Conservation (phyloP, 2,888 invertebrate species). For the Norana najaformis region DNA sequence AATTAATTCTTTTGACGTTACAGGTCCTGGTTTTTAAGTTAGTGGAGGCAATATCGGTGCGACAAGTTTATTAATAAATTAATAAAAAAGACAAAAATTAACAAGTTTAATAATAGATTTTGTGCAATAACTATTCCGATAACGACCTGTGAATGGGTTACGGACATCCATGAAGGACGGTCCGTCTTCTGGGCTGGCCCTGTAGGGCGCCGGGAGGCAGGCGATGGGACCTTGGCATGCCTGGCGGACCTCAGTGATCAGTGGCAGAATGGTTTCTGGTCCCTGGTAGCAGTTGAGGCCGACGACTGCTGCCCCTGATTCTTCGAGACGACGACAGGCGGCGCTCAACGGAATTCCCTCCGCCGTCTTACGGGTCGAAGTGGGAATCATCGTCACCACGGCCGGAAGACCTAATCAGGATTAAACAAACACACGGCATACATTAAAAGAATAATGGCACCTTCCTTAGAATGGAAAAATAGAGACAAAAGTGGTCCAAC, state of each 20-base stretch:
- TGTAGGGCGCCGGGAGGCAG: slow-evolving; percentile 29
- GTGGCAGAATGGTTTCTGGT: slow-evolving; percentile 34
- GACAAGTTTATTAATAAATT: too few species aligned
- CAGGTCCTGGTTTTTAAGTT: too few species aligned
- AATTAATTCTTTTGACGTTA: too few species aligned
- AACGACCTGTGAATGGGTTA: slow-evolving; percentile 17
- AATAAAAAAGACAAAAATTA: too few species aligned
- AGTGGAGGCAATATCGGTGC: too few species aligned
- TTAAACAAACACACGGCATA: not conserved
- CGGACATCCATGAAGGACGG: not conserved
- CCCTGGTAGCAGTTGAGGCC: slow-evolving; percentile 38
- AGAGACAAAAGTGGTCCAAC: too few species aligned
- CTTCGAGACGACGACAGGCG: slow-evolving; percentile 28
- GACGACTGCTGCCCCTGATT: slow-evolving; percentile 37
- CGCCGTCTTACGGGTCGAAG: not conserved
- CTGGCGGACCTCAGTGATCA: slow-evolving; percentile 34
- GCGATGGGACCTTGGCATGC: slow-evolving; percentile 37
- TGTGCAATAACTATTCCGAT: not conserved
- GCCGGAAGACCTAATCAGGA: slow-evolving; percentile 33
- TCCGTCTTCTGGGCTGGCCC: slow-evolving; percentile 15
- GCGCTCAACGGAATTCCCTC: slow-evolving; percentile 30
- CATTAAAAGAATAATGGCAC: not conserved
- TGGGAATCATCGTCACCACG: slow-evolving; percentile 29
- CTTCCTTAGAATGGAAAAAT: too few species aligned
- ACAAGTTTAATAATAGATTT: too few species aligned